Evolutionary conservation across 2,113 vertebrate genomes (phyloP), one percentile per base, ranked within the genome.

Genomic region (Festucalex cinctus): DNA sequence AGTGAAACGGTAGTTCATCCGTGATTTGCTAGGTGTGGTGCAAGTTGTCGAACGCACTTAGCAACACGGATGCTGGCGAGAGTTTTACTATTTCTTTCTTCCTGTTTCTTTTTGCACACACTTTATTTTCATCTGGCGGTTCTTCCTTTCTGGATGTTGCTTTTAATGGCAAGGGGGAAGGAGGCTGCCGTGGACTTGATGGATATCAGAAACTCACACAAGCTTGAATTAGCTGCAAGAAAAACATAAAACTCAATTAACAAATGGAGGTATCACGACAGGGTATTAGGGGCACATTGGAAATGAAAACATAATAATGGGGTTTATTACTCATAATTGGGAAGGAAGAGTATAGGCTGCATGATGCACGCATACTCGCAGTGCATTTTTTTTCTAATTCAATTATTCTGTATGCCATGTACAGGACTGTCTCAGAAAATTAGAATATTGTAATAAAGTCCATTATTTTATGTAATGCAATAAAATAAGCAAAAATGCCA

Each of bases 101-200:
- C 79, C 88, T 86, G 82, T 88, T 84, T 85, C 63, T 80, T 85
- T 74, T 84, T 58, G 65, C 75, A 66, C 71, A 56, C 36, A n/a
- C 53, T 68, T 66, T 88, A 82, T 85, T 87, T 85, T 91, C 79
- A 91, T 91, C 93, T 58, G 86, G 19, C 78, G 84, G 88, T 32
- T 86, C 87, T 89, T 89, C 85, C 83, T 84, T 68, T 78, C 66
- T 88, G 79, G 82, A 86, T 69, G 68, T 66, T 63, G 70, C 69
- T 62, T 48, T 65, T 57, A 48, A 65, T 48, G 78, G 76, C 69
- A 70, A n/a, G 43, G n/a, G 13, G 24, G 16, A 64, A 53, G 17
- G 44, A 19, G 44, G 20, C 8, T 22, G 20, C 48, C 22, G 48
- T 10, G 8, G 48, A n/a, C 20, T 49, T 49, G 48, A 20, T 49